Base-by-base conservation (phyloP, 2,113 vertebrate genomes). In the Myotis lucifugus region DNA sequence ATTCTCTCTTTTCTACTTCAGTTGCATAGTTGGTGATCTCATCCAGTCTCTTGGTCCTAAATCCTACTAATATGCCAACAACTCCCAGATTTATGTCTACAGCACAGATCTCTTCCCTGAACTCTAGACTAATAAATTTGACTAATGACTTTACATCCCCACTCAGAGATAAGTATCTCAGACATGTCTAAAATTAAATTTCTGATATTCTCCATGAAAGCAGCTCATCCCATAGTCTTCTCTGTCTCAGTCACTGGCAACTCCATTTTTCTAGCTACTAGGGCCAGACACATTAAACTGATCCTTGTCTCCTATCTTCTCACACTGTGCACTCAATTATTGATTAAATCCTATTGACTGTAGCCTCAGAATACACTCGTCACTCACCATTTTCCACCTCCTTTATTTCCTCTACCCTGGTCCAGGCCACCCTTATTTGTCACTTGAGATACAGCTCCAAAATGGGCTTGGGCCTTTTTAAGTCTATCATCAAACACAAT, bases 151-250 rank as follows among this genome's bases (percentile, higher is more conserved):
- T 90, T 79, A 48, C 14, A 69, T 84, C 50, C 18, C 52, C 48
- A 52, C 23, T 78, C 59, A 34, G 29, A 89, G 37, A 82, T 82
- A 83, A 79, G 4, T 56, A 86, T 83, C 19, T 92, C 50, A 92
- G 82, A 64, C n/a, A 52, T 67, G 3, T 56, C 61, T 94, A 76
- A 96, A 90, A 76, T 94, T 90, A 87, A 86, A 52, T 88, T 88
- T 25, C 15, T 54, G 9, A 37, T 94, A 70, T 50, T 95, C 17
- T 64, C 1, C 10, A n/a, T n/a, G 27, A 78, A 74, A 64, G 8
- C 6, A 77, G 25, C 1, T 88, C 4, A 81, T 76, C 23, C 42
- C 64, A 64, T 6, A 61, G 17, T 56, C n/a, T 85, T 94, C 66
- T 77, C 14, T 50, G 2, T 10, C 2, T 54, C 27, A 90, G 46